Conservation (phyloP, 1,140 invertebrate species). For the Globodera rostochiensis region DNA sequence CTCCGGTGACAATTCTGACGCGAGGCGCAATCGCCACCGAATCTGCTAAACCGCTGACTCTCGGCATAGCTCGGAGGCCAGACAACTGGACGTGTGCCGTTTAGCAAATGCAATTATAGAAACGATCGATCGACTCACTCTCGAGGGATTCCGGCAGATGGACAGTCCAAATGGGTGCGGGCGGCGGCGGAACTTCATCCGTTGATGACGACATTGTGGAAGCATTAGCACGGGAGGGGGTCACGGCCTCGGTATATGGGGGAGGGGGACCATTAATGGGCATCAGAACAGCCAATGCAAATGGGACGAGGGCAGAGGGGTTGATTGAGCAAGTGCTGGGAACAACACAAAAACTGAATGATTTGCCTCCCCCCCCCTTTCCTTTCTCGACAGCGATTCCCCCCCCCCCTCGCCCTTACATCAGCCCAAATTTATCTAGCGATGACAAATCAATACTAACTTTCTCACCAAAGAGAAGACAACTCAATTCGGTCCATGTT, state of each 20-base stretch:
- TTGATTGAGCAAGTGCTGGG: neutral
- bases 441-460: no score
- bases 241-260: neutral
- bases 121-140: neutral
- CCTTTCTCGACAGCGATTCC: neutral
- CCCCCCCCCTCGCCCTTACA: no score
- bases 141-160: neutral
- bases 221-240: neutral
- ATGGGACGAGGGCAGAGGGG: neutral
- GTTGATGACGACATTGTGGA: neutral
- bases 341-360: neutral
- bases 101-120: neutral
- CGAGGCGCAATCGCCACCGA: neutral
- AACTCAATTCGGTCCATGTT: no score
- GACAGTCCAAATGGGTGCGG: neutral
- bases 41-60: constrained; percentile 1
- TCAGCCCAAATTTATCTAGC: no score
- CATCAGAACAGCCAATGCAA: neutral
- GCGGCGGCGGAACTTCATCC: neutral
- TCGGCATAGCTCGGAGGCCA: constrained; percentile 6
- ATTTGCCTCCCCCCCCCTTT: neutral
- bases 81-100: neutral
- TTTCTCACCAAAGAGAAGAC: no score
- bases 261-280: neutral
- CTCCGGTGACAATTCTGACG: neutral